Base-by-base conservation (phyloP, 2,888 invertebrate species). In the Pocota personata region DNA sequence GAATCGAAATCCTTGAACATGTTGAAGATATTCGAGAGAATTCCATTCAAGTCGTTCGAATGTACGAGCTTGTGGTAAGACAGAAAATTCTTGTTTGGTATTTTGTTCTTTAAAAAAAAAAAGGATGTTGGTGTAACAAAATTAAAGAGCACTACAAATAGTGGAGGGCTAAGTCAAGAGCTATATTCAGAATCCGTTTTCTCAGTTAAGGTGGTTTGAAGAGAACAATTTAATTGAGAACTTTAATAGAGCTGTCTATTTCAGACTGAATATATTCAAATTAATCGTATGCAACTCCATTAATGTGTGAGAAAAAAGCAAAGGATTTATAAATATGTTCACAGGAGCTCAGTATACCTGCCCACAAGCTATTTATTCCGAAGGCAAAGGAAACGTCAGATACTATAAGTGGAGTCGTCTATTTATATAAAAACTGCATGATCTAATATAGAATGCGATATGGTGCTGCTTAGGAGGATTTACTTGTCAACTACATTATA, bases 1-100 rank as follows among this genome's bases (percentile, higher is more conserved):
- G 35, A 60, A 77, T 62, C 2, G 16, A 82, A 71, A 77, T 76
- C 46, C 82, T 69, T 75, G 55, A 82, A 69, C 69, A 76, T 76
- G 48, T 69, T 82, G 27, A 46, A 75, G 67, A 75, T 67, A 58
- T 37, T 66, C 27, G 35, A 30, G 58, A 48, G 57, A 67, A 67
- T 67, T 67, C 67, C 58, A 48, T 37, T 67, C 50, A 77, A 50
- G 50, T 27, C 35, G 40, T 57, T 67, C 57, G 27, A 76, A 32
- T 16, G 55, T 55, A 4, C n/a, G n/a, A 3, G 43, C 64, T 66
- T 66, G 75, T n/a, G 75, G 75, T 75, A 8, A 55, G 55, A 46
- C 35, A 24, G 46, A 40, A 64, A 32, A 75, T 32, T 43, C 8
- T 60, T 30, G 32, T 57, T 75, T 46, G 50, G n/a, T 50, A 24